Conservation (phyloP, 1,140 invertebrate species). For the Pseudomyrmex dendroicus region DNA sequence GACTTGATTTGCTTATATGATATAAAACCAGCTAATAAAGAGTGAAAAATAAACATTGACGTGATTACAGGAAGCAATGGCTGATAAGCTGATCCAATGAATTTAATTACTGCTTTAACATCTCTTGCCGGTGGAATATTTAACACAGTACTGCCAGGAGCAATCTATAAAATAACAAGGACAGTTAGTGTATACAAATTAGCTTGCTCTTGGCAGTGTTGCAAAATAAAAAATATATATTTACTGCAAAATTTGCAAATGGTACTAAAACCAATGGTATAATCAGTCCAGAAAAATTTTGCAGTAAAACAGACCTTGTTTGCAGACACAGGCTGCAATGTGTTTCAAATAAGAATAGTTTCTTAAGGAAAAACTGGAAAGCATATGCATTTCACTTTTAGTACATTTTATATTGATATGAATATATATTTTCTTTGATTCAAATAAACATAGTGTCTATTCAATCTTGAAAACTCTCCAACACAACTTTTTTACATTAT, state of each 20-base stretch:
- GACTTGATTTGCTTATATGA: slow-evolving; percentile 25
- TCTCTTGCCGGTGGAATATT: slow-evolving; percentile 83
- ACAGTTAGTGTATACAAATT: slow-evolving; percentile 8
- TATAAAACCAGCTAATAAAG: slow-evolving; percentile 19
- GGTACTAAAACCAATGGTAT: slow-evolving; percentile 85
- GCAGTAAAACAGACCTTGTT: slow-evolving; percentile 79
- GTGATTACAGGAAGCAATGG: slow-evolving; percentile 27
- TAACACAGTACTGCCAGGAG: slow-evolving; percentile 79
- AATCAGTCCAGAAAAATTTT: slow-evolving; percentile 75
- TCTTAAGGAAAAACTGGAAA: slow-evolving; percentile 82
- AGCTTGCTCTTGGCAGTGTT: slow-evolving; percentile 34
- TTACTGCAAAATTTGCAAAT: slow-evolving; percentile 83
- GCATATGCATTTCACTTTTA: slow-evolving; percentile 1
- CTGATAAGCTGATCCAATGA: background rate
- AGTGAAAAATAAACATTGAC: slow-evolving; percentile 6
- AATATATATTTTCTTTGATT: too few relatives aligned
- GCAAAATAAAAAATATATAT: background rate
- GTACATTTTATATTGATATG: too few relatives aligned
- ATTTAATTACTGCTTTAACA: slow-evolving; percentile 75
- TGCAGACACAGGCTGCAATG: slow-evolving; percentile 85
- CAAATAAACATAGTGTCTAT: too few relatives aligned
- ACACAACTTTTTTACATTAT: too few relatives aligned
- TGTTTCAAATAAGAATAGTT: slow-evolving; percentile 81
- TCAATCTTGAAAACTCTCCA: too few relatives aligned
- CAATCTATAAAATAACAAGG: slow-evolving; percentile 81